Conservation (phyloP, 2,113 vertebrate species). For the Megaceryle torquata region DNA sequence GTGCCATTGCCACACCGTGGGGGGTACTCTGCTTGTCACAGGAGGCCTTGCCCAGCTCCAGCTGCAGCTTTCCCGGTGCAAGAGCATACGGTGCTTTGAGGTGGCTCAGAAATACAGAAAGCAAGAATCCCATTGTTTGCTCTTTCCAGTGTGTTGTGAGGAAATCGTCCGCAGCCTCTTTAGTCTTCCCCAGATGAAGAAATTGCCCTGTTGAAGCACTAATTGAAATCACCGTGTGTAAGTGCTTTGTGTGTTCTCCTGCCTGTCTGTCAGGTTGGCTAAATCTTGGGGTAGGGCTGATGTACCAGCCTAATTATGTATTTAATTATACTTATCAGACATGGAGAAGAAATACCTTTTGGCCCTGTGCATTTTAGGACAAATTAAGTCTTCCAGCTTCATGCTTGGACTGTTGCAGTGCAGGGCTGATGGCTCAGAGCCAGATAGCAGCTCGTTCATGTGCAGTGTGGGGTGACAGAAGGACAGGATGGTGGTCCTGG, state of each 20-base stretch:
- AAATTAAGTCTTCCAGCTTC: neutral
- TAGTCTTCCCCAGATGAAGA: slow-evolving; percentile 25
- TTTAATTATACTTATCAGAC: slow-evolving; percentile 47
- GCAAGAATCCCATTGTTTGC: neutral
- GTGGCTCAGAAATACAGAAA: neutral
- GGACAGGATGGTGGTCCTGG: neutral
- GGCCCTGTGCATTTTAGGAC: neutral
- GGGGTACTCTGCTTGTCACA: neutral
- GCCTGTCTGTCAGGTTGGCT: neutral
- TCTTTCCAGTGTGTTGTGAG: neutral
- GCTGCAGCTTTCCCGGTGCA: neutral
- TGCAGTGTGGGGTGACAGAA: neutral
- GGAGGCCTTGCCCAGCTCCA: neutral
- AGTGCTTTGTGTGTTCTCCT: slow-evolving; percentile 29
- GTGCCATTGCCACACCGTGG: neutral
- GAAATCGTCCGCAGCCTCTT: neutral
- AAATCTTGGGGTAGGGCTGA: neutral
- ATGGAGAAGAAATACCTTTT: neutral
- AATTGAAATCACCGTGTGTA: slow-evolving; percentile 9
- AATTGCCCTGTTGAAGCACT: slow-evolving; percentile 1
- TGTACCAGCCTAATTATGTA: neutral
- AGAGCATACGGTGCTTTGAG: fast-evolving
- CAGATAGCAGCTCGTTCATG: neutral
- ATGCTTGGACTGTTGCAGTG: neutral
- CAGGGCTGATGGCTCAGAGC: neutral